phyloP scores from a whole-genome alignment of 2,888 invertebrate genomes.

The Salpingus planirostris region DNA sequence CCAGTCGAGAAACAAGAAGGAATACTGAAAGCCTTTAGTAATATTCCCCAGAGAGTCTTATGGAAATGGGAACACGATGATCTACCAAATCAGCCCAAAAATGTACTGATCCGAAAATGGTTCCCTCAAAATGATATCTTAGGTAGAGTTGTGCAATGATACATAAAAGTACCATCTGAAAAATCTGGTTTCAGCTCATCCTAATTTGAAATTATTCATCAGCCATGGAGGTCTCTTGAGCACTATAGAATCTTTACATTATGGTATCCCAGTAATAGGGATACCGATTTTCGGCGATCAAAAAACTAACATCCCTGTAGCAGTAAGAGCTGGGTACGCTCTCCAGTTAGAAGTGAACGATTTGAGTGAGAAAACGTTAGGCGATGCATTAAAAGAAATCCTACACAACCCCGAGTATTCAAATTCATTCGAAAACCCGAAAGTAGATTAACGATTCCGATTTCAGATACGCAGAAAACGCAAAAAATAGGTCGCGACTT shows the following conservation, averaged over 20 bases:
- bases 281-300: slow-evolving; percentile 48
- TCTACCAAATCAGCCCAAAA: slow-evolving; percentile 45
- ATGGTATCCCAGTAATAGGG: slow-evolving; percentile 44
- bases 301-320: slow-evolving; percentile 41
- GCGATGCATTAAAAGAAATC: slow-evolving; percentile 24
- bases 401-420: slow-evolving; percentile 13
- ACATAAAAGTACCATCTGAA: not conserved
- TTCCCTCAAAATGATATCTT: slow-evolving; percentile 48
- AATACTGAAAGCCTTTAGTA: slow-evolving; percentile 49
- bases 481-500: slow-evolving; percentile 9
- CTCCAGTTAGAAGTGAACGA: slow-evolving; percentile 36
- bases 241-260: slow-evolving; percentile 46
- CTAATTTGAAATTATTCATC: slow-evolving; percentile 48
- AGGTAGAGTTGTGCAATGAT: slow-evolving; percentile 14
- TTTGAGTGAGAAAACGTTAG: slow-evolving; percentile 37
- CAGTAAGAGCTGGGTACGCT: slow-evolving; percentile 40
- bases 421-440: too few species aligned
- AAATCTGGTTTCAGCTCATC: slow-evolving; percentile 40
- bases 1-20: slow-evolving; percentile 21
- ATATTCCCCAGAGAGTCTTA: slow-evolving; percentile 52
- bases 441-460: too few species aligned
- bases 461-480: slow-evolving; percentile 12
- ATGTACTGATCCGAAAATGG: slow-evolving; percentile 54
- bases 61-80: slow-evolving; percentile 56
- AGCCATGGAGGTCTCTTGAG: slow-evolving; percentile 52